These are phyloP conservation scores for Limnephilus auricula DNA, from an alignment of 2,888 invertebrate species.

Conservation along the genomic window DNA sequence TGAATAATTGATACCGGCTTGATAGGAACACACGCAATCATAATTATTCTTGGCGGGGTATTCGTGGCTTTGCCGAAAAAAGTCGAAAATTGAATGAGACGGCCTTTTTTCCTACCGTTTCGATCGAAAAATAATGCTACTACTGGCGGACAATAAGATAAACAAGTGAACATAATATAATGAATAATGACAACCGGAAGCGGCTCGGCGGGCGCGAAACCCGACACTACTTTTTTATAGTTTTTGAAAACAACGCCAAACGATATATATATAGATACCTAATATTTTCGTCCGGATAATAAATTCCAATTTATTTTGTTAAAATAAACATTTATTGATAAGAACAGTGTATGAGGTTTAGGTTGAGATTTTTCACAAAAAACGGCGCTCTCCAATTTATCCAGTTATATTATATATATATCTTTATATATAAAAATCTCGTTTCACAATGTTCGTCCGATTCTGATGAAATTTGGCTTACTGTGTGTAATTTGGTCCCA, in stretches of 20 bases:
- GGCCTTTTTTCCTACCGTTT: constrained; percentile 43
- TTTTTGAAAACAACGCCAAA: not conserved
- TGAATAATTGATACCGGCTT: constrained; percentile 57
- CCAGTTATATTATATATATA: too few species aligned
- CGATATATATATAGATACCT: not conserved
- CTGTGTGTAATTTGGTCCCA: too few species aligned
- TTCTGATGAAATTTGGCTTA: too few species aligned
- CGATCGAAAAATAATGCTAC: constrained; percentile 44
- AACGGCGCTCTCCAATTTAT: too few species aligned
- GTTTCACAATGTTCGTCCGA: too few species aligned
- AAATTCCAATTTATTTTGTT: not conserved
- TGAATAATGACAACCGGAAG: constrained; percentile 62
- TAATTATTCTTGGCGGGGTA: constrained; percentile 19
- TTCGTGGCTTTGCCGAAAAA: constrained; percentile 43
- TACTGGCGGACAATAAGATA: constrained; percentile 53
- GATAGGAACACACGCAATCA: constrained; percentile 52
- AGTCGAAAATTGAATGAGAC: constrained; percentile 37
- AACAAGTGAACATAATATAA: constrained; percentile 51
- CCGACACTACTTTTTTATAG: not conserved
- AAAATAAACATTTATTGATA: not conserved
- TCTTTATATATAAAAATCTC: too few species aligned
- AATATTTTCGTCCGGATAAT: too few species aligned
- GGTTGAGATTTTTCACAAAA: too few species aligned
- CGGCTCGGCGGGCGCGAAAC: constrained; percentile 40
- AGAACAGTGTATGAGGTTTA: too few species aligned